Base-by-base conservation (phyloP, 2,888 invertebrate species). In the Archips crataeganus region DNA sequence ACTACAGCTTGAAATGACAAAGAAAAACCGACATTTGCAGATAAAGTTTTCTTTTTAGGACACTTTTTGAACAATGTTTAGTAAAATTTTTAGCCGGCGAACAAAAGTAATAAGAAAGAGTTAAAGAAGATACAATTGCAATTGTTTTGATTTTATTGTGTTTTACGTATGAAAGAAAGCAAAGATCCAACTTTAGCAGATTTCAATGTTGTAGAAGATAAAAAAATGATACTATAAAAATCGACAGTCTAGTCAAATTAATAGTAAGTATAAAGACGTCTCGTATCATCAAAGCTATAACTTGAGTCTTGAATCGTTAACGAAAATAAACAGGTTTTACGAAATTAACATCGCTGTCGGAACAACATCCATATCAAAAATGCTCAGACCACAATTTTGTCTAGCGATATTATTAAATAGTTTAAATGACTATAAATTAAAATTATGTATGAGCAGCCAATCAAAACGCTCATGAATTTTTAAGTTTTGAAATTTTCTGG, bases 231-330 rank as follows among this genome's bases (percentile, higher is more conserved):
- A 13, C 34, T 13, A 67, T 54, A 57, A 63, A 59, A 64, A 63
- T 47, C 47, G 34, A 49, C 36, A 47, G 10, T 60, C 42, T 49
- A 57, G 32, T 32, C 57, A 61, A 67, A 62, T 62, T 62, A 36
- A n/a, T 68, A 63, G 57, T 72, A 62, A 36, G 6, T 72, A 62
- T 67, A 68, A 54, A 57, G 54, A 54, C 15, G 62, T 67, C 73
- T 59, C 59, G 59, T 39, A 63, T 68, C 63, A 73, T 59, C 59
- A 49, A 63, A 68, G 36, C 39, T 23, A 63, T 49, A 72, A 72
- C 32, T 49, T 64, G 42, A 34, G 15, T n/a, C n/a, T n/a, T n/a
- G 57, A 1, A 1, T 68, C 68, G 59, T 68, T 63, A 63, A 57
- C 47, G 63, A 54, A 62, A 67, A 49, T 49, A 62, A 72, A 68